These are phyloP conservation scores for Carpatolechia fugitivella DNA, from an alignment of 2,888 invertebrate species.

Conservation along the genomic window DNA sequence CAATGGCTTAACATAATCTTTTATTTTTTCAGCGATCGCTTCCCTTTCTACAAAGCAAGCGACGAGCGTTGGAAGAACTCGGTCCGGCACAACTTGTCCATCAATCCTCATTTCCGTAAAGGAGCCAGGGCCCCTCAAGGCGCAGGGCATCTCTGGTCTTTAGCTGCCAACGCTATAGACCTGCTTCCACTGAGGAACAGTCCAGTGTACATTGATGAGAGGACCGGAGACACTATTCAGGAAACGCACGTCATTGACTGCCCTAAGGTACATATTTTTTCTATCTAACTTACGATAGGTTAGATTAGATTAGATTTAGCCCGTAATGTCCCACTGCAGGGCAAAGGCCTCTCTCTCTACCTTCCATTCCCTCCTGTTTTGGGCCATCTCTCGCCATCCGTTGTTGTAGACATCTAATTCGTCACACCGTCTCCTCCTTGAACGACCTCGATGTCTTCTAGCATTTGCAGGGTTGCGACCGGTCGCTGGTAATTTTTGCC, in stretches of 20 bases:
- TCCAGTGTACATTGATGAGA: slow-evolving; percentile 39
- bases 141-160: slow-evolving; percentile 93
- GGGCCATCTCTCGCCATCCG: too few species aligned
- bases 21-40: slow-evolving; percentile 84
- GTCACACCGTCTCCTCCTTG: too few species aligned
- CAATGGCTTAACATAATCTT: too few species aligned
- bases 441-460: too few species aligned
- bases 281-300: not conserved
- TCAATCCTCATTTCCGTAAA: slow-evolving; percentile 94
- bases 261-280: slow-evolving; percentile 50
- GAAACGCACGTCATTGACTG: slow-evolving; percentile 53
- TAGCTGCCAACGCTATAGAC: slow-evolving; percentile 81
- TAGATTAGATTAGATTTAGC: too few species aligned
- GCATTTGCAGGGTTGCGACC: too few species aligned
- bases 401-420: too few species aligned
- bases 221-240: slow-evolving; percentile 34
- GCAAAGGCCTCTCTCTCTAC: too few species aligned
- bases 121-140: slow-evolving; percentile 92
- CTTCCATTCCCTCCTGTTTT: too few species aligned
- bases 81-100: slow-evolving; percentile 93
- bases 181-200: slow-evolving; percentile 56
- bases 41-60: slow-evolving; percentile 92
- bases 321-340: too few species aligned
- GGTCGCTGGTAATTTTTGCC: too few species aligned
- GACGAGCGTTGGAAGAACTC: slow-evolving; percentile 97